phyloP scores from a whole-genome alignment of 2,888 invertebrate species.

The Gnatocerus cornutus region DNA sequence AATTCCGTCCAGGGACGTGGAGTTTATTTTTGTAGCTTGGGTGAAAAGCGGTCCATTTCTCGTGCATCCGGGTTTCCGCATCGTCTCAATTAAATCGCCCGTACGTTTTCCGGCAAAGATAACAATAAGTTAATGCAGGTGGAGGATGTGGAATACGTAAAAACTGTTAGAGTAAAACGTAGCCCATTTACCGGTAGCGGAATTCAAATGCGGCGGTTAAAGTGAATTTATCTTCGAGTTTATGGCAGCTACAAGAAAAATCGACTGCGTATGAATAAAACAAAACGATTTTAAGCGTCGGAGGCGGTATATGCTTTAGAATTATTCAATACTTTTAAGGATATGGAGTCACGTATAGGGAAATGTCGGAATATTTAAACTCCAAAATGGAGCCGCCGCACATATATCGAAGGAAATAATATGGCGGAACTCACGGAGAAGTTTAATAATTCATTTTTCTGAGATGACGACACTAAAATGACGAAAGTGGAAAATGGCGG shows the following conservation, averaged over 20 bases:
- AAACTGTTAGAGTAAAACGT: slow-evolving; percentile 51
- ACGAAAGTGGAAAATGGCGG: not conserved
- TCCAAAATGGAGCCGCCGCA: slow-evolving; percentile 54
- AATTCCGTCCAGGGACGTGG: not conserved
- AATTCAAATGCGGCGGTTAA: slow-evolving; percentile 65
- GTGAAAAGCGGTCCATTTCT: not conserved
- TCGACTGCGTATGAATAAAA: slow-evolving; percentile 70
- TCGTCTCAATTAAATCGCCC: slow-evolving; percentile 38
- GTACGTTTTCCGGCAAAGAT: slow-evolving; percentile 46
- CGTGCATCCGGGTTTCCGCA: slow-evolving; percentile 24
- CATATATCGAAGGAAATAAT: slow-evolving; percentile 55
- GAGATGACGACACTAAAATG: slow-evolving; percentile 4
- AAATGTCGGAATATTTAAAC: slow-evolving; percentile 66
- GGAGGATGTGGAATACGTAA: slow-evolving; percentile 43
- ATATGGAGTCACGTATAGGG: slow-evolving; percentile 68
- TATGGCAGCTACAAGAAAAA: slow-evolving; percentile 66
- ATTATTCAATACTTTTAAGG: slow-evolving; percentile 69
- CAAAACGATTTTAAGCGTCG: slow-evolving; percentile 68
- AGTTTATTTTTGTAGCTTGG: not conserved
- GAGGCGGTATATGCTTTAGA: slow-evolving; percentile 64
- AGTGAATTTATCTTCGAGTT: slow-evolving; percentile 65
- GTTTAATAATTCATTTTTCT: slow-evolving; percentile 34
- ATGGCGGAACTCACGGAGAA: slow-evolving; percentile 56
- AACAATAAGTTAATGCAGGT: slow-evolving; percentile 56
- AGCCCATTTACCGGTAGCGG: slow-evolving; percentile 57